A percentile compares a stretch with the other conserved stretches of the same genome.
Evolutionary conservation across 2,113 vertebrate species (phyloP).

Genomic region (Leucopsar rothschildi): DNA sequence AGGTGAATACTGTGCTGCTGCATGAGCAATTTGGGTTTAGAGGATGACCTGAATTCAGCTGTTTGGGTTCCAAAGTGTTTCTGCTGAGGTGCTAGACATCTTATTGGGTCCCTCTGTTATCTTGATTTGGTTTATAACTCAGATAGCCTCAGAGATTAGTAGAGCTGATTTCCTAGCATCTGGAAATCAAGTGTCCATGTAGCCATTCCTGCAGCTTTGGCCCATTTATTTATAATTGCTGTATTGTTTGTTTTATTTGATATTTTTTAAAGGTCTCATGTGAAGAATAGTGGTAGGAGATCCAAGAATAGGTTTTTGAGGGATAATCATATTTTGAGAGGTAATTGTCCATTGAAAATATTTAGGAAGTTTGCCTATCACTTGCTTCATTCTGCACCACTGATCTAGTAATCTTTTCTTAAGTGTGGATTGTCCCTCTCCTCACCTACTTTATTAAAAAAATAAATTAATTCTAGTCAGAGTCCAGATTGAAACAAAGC

Average conservation of each 20-base stretch:
- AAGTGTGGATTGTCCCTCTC: background rate
- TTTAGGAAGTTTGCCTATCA: background rate
- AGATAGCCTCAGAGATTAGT: background rate
- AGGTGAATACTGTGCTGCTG: background rate
- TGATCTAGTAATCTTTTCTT: background rate
- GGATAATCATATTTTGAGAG: background rate
- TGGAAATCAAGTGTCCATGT: background rate
- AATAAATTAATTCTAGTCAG: background rate
- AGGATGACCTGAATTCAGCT: constrained; percentile 23
- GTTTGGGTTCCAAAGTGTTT: background rate
- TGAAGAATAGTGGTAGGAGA: background rate
- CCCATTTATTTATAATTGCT: background rate
- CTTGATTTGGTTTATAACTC: background rate
- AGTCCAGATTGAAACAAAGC: background rate
- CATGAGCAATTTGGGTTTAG: background rate
- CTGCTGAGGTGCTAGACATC: background rate
- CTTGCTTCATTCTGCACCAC: background rate
- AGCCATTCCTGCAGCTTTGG: background rate
- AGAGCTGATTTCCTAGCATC: background rate
- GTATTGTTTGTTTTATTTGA: background rate
- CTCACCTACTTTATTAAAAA: background rate
- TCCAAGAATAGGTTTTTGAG: background rate
- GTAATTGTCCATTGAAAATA: background rate
- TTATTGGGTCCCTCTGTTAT: background rate
- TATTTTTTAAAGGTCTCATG: background rate